Base-by-base conservation (phyloP, 2,113 vertebrate genomes). In the Corynorhinus townsendii region DNA sequence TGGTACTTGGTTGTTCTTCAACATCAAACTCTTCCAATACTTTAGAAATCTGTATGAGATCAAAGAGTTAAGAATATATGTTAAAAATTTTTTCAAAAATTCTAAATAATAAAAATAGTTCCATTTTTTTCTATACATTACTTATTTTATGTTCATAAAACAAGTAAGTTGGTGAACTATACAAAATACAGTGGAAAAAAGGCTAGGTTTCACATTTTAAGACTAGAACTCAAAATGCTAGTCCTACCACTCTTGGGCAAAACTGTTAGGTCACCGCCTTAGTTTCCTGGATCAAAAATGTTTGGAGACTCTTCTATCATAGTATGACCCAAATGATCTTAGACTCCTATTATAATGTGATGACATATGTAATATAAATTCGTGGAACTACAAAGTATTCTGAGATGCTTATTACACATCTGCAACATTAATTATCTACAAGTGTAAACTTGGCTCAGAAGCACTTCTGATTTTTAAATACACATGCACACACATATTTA, bases 11-110 rank as follows among this genome's bases (percentile, higher is more conserved):
- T 72, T 98, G 98, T 96, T 99, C 99, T 98, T 99, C 99, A 7
- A 99, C 98, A 88, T 99, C 99, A 98, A 99, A 99, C 92, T 99
- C 99, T 97, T 99, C 99, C 84, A 99, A 96, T 2, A 97, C 98
- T 98, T 98, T 99, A 28, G 99, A 99, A 54, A 99, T 98, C 99
- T 99, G 94, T 45, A 92, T 17, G 64, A 93, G 38, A 93, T 49
- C n/a, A 82, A 77, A 83, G 43, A 94, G 45, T 26, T 72, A 54
- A 82, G 93, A 90, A 83, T 15, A 64, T 15, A 64, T 64, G 26
- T 33, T 64, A 64, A 64, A 64, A 64, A 33, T 4, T 64, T 30
- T 33, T 79, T 82, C 20, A 85, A 59, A 7, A 90, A 72, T 68
- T 38, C 92, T 88, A 77, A 83, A 76, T 56, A 83, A 92, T 66